These are phyloP conservation scores for Apamea anceps DNA, from an alignment of 2,888 invertebrate species.

Conservation along the genomic window DNA sequence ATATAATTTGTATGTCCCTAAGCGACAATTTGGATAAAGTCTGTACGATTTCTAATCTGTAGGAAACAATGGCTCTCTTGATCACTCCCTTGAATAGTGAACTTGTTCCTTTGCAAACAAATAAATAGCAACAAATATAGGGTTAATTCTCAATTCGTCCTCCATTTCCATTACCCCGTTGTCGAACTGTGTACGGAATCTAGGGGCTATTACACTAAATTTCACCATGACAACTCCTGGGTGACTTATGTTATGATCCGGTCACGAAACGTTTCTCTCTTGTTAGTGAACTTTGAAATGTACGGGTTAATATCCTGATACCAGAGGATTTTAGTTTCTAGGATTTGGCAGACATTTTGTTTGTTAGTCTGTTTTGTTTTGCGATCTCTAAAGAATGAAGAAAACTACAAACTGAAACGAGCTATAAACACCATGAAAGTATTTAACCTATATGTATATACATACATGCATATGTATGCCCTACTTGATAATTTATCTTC, in stretches of 20 bases:
- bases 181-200: conserved; percentile 31
- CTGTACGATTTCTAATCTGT: neutral
- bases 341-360: conserved; percentile 15
- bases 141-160: conserved; percentile 23
- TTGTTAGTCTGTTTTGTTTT: neutral
- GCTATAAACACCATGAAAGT: neutral
- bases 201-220: conserved; percentile 71
- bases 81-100: neutral
- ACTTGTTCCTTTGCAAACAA: conserved; percentile 11
- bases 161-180: conserved; percentile 29
- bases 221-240: conserved; percentile 69
- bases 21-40: neutral
- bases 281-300: conserved; percentile 54
- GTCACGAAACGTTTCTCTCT: conserved; percentile 72
- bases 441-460: no score
- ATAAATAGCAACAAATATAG: conserved; percentile 6
- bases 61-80: neutral
- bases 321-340: conserved; percentile 19
- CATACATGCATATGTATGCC: no score
- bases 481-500: neutral
- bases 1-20: neutral
- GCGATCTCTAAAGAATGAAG: neutral
- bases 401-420: no score
- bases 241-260: conserved; percentile 71
- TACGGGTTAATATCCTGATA: conserved; percentile 20